These are phyloP conservation scores for Trypoxylus dichotomus DNA, from an alignment of 1,140 invertebrate genomes.

Conservation along the genomic window DNA sequence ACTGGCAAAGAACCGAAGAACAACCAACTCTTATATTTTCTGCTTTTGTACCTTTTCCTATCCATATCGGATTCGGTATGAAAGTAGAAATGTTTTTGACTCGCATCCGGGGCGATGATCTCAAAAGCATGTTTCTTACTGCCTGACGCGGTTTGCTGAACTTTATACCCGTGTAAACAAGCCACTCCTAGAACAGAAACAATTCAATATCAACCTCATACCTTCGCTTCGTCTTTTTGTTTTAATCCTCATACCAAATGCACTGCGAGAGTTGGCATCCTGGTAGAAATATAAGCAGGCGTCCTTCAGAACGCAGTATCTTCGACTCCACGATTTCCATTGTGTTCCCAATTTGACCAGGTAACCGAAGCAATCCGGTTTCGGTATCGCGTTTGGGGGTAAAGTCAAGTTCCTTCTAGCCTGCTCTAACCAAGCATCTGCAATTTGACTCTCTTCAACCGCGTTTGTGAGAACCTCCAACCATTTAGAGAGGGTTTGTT, in stretches of 20 bases:
- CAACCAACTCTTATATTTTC: too few relatives aligned
- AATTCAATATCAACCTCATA: too few relatives aligned
- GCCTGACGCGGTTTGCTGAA: constrained; percentile 76
- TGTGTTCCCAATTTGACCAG: constrained; percentile 78
- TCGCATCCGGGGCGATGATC: constrained; percentile 82
- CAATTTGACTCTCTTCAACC: constrained; percentile 61
- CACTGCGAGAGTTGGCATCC: constrained; percentile 80
- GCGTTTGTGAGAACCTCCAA: constrained; percentile 71
- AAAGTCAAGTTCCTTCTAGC: constrained; percentile 70
- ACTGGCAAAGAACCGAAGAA: too few relatives aligned
- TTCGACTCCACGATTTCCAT: constrained; percentile 84
- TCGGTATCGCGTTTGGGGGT: constrained; percentile 70
- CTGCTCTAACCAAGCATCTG: constrained; percentile 76
- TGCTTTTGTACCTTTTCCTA: constrained; percentile 92
- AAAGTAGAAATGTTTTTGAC: constrained; percentile 88
- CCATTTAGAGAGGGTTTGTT: constrained; percentile 77
- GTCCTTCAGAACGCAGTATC: constrained; percentile 94
- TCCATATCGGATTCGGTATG: constrained; percentile 93
- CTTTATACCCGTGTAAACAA: constrained; percentile 91
- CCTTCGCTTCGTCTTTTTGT: too few relatives aligned
- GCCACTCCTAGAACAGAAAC: constrained; percentile 67
- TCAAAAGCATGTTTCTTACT: constrained; percentile 90
- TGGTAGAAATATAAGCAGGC: constrained; percentile 94
- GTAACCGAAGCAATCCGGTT: constrained; percentile 90
- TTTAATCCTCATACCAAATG: constrained; percentile 79